Percentiles rank a stretch among this genome's conserved stretches.
Conservation (phyloP, 2,888 invertebrate species). For the Lepidochitona cinerea region DNA sequence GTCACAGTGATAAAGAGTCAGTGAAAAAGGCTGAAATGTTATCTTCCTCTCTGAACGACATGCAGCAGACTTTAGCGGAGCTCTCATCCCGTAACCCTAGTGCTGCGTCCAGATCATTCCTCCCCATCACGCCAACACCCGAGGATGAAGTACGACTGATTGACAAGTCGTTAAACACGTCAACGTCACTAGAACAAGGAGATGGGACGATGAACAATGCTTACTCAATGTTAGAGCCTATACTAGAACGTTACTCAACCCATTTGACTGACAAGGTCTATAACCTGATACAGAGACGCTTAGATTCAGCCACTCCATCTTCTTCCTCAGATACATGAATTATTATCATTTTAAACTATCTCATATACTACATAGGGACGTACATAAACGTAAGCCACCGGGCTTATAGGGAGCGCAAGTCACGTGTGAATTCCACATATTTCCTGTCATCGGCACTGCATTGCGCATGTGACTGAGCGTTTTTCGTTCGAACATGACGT, state of each 20-base stretch:
- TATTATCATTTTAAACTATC: too few species aligned
- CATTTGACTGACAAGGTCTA: conserved; percentile 7
- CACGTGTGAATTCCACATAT: too few species aligned
- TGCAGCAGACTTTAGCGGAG: conserved; percentile 9
- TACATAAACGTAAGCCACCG: too few species aligned
- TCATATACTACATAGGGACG: too few species aligned
- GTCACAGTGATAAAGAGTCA: neutral
- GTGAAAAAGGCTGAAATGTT: conserved; percentile 2
- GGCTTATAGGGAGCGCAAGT: too few species aligned
- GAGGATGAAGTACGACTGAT: neutral
- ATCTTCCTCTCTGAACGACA: conserved; percentile 5
- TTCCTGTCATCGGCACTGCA: too few species aligned
- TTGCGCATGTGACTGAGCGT: too few species aligned
- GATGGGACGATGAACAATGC: neutral
- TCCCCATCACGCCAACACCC: neutral
- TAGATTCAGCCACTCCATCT: neutral
- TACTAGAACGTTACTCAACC: conserved; percentile 8
- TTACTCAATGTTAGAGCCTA: neutral
- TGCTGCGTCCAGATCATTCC: neutral
- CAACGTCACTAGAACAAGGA: neutral
- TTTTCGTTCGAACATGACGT: too few species aligned
- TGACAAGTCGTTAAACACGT: neutral
- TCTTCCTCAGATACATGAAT: conserved; percentile 2
- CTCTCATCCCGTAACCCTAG: conserved; percentile 4
- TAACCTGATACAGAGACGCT: neutral